These are phyloP conservation scores for Papilio helenus DNA, from an alignment of 1,140 invertebrate genomes.

Conservation along the genomic window DNA sequence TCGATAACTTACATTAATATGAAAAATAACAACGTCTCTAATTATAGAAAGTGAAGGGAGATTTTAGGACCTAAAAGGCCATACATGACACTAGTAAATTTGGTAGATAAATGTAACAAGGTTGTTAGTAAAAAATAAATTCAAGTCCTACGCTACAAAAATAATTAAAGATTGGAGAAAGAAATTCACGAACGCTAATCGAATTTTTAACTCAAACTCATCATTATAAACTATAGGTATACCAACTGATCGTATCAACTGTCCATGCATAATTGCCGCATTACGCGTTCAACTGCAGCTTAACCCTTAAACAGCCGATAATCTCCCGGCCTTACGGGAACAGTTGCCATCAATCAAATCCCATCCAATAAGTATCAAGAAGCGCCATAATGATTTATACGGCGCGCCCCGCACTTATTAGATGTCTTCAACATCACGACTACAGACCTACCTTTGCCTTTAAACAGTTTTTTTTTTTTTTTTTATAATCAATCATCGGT, in stretches of 20 bases:
- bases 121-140: no score
- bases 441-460: slow-evolving; percentile 16
- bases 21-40: not conserved
- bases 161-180: no score
- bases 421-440: slow-evolving; percentile 52
- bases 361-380: slow-evolving; percentile 67
- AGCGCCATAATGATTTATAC: slow-evolving; percentile 77
- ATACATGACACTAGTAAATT: no score
- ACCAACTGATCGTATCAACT: not conserved
- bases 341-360: slow-evolving; percentile 65
- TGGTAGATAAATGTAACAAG: no score
- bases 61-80: not conserved
- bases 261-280: slow-evolving; percentile 43
- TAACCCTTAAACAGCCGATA: slow-evolving; percentile 49
- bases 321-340: slow-evolving; percentile 46
- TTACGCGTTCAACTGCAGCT: slow-evolving; percentile 48
- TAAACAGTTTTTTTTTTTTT: slow-evolving; percentile 12
- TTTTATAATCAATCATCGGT: slow-evolving; percentile 11
- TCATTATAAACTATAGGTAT: not conserved
- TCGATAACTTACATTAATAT: not conserved
- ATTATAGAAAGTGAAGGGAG: not conserved
- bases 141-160: no score
- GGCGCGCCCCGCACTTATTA: slow-evolving; percentile 48
- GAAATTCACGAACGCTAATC: no score
- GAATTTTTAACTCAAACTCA: not conserved